Base-by-base conservation (phyloP, 2,888 invertebrate genomes). In the Sarcophaga subvicina region DNA sequence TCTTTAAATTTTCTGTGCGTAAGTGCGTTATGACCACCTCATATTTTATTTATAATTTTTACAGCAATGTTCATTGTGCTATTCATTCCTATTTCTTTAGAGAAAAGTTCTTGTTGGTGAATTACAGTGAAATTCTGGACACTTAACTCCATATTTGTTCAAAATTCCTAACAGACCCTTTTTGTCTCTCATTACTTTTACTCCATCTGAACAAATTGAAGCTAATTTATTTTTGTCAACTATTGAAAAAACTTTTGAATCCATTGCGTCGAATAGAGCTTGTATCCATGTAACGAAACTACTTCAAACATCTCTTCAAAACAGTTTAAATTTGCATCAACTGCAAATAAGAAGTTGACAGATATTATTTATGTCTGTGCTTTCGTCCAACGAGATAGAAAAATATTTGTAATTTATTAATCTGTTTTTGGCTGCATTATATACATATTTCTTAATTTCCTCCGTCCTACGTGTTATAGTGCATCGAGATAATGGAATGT, bases 301-400 rank as follows among this genome's bases (percentile, higher is more conserved):
- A 22, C 22, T 22, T 22, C 22, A 22, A 25, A 25, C 25, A 25
- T n/a, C 54, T 78, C 54, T 47, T 63, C 70, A 63, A 27, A 27
- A 69, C 0, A n/a, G 20, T 22, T 64, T 4, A 54, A 59, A 72
- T 83, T 77, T 83, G 79, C 87, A 77, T 87, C 59, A 86, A 59
- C 25, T n/a, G 83, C 72, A 83, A 47, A 71, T 77, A 64, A 25
- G 25, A 25, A 25, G 25, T 25, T 25, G 83, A n/a, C n/a, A 71
- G 70, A 71, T 72, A 37, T 73, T 59, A n/a, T 20, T 64, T n/a
- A 22, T 22, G 22, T 22, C 22, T 22, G 22, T 22, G 22, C 22
- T 22, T 22, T 22, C 22, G 22, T 22, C 22, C 22, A 22, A 22
- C 22, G 22, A 22, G 22, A 22, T 22, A 22, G 22, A 22, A 22